A percentile compares a stretch with the other conserved stretches of the same genome.
Evolutionary conservation across 2,888 invertebrate genomes (phyloP).

Genomic region (Campoletis raptor): DNA sequence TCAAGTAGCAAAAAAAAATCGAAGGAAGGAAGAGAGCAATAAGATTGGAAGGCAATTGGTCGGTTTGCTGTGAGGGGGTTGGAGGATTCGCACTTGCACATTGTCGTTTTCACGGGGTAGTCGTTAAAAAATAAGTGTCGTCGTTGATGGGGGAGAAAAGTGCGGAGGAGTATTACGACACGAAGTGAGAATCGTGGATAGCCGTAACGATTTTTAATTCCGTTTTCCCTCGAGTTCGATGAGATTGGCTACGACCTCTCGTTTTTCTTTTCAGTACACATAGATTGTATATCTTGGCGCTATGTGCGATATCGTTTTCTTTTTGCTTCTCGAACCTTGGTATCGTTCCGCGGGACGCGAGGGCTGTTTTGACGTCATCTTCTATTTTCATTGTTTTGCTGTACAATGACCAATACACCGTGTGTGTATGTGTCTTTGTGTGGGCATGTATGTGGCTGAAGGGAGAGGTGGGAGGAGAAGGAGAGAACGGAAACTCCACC

Average conservation of each 20-base stretch:
- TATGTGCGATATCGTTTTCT: conserved; percentile 55
- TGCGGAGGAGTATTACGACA: neutral
- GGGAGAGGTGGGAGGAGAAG: too few species aligned
- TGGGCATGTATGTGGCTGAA: neutral
- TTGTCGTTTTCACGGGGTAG: conserved; percentile 13
- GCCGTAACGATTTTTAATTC: conserved; percentile 53
- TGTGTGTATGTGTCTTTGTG: neutral
- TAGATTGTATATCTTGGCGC: neutral
- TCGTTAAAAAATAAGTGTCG: conserved; percentile 56
- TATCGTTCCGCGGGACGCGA: conserved; percentile 29
- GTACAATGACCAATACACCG: conserved; percentile 24
- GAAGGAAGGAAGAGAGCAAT: neutral
- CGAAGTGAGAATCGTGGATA: conserved; percentile 15
- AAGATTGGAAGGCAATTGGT: conserved; percentile 40
- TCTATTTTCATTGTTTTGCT: conserved; percentile 34
- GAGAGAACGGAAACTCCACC: conserved; percentile 21
- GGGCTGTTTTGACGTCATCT: conserved; percentile 40
- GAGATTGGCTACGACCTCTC: conserved; percentile 46
- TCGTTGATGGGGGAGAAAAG: conserved; percentile 30
- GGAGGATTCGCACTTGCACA: conserved; percentile 7
- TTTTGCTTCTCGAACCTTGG: conserved; percentile 19
- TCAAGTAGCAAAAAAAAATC: neutral
- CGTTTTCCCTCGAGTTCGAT: conserved; percentile 45
- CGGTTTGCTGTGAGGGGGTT: conserved; percentile 17
- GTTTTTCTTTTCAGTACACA: conserved; percentile 31